These are phyloP conservation scores for Pyralis farinalis DNA, from an alignment of 2,888 invertebrate species.

Conservation along the genomic window DNA sequence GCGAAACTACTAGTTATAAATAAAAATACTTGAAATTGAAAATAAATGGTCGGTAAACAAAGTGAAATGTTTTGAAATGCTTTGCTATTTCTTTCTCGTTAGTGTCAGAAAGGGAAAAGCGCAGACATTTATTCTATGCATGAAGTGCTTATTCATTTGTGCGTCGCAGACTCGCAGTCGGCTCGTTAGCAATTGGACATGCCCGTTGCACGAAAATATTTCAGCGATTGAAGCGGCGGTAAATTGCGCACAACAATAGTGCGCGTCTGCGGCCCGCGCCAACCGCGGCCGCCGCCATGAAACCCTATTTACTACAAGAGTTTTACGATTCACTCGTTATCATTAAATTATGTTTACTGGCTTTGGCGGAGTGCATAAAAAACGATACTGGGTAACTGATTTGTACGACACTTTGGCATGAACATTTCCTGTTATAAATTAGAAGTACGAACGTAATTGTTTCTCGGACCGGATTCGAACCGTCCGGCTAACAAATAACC, in stretches of 20 bases:
- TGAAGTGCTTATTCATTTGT: constrained; percentile 77
- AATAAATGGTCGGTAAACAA: background rate
- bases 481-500: constrained; percentile 45
- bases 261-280: constrained; percentile 43
- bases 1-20: too few species aligned
- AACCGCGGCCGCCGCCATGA: constrained; percentile 33
- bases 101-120: constrained; percentile 16
- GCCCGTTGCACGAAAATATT: constrained; percentile 79
- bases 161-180: constrained; percentile 73
- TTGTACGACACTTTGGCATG: constrained; percentile 22
- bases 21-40: too few species aligned
- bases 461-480: constrained; percentile 39
- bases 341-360: constrained; percentile 61
- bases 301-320: constrained; percentile 64
- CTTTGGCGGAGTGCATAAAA: constrained; percentile 25
- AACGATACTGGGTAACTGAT: constrained; percentile 21
- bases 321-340: constrained; percentile 75
- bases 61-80: background rate
- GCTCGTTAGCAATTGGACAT: constrained; percentile 81
- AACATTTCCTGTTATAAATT: constrained; percentile 31
- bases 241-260: constrained; percentile 77
- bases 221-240: constrained; percentile 79
- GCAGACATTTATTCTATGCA: constrained; percentile 57
- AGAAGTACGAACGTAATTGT: constrained; percentile 38
- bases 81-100: constrained; percentile 9